These are phyloP conservation scores for Bradypus variegatus DNA, from an alignment of 2,797 vertebrate species.

Conservation along the genomic window DNA sequence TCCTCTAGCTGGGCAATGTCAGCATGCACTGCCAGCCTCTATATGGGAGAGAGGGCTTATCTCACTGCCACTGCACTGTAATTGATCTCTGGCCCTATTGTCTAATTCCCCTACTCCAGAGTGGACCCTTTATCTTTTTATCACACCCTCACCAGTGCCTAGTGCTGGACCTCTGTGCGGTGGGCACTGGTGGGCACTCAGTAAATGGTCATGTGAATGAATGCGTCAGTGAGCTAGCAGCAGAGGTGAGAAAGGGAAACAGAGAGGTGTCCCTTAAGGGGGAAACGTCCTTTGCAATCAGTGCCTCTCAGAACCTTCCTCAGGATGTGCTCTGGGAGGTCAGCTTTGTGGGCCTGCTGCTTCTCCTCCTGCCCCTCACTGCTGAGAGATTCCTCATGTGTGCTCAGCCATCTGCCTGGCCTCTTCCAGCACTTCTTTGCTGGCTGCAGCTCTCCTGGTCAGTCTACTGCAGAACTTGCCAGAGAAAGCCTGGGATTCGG, in stretches of 20 bases:
- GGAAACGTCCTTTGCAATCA: neutral
- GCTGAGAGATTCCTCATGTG: neutral
- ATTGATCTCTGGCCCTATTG: neutral
- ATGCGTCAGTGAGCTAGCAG: neutral
- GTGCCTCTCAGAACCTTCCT: neutral
- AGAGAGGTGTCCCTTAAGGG: neutral
- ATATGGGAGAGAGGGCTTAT: neutral
- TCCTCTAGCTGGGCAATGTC: neutral
- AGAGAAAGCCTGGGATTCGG: neutral
- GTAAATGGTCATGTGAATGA: neutral
- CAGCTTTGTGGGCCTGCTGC: rapidly evolving
- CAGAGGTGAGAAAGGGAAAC: neutral
- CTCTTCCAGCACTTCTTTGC: neutral
- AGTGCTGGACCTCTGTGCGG: neutral
- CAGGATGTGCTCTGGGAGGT: neutral
- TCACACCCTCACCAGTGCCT: neutral
- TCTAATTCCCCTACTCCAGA: neutral
- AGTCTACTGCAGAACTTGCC: neutral
- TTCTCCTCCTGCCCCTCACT: neutral
- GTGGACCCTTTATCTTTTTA: neutral
- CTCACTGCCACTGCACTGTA: neutral
- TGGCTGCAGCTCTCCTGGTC: neutral
- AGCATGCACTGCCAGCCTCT: neutral
- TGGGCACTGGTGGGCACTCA: neutral
- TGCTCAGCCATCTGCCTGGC: neutral